phyloP scores from a whole-genome alignment of 2,113 vertebrate genomes.

The Plecotus auritus region DNA sequence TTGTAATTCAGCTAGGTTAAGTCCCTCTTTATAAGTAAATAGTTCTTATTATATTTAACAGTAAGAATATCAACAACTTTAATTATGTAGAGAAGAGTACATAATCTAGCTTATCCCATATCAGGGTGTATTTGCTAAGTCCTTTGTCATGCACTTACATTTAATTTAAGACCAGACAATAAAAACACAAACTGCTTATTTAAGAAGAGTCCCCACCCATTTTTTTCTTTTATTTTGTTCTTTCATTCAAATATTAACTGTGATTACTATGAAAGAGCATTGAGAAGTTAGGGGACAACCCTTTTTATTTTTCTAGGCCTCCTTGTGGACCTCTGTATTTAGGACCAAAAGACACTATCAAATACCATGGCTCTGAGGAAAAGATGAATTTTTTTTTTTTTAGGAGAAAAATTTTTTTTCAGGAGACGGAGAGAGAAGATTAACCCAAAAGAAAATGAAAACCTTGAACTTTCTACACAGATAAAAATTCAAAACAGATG shows the following conservation, averaged over 20 bases:
- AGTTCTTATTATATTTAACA: neutral
- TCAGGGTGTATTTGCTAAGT: neutral
- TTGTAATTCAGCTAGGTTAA: neutral
- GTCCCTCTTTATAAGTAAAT: neutral
- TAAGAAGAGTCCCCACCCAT: neutral
- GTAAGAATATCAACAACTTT: conserved; percentile 20
- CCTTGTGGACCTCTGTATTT: neutral
- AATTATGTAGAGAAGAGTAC: neutral
- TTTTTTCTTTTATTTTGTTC: conserved; percentile 35
- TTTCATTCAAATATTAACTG: conserved; percentile 31
- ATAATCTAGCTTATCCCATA: neutral
- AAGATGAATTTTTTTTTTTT: neutral
- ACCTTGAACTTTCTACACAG: conserved; percentile 2
- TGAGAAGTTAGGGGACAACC: neutral
- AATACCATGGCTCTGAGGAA: neutral
- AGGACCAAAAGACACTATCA: neutral
- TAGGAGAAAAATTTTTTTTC: neutral
- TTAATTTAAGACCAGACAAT: conserved; percentile 47
- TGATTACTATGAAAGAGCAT: neutral
- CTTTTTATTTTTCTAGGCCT: neutral
- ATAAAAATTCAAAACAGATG: conserved; percentile 44
- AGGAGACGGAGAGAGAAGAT: neutral
- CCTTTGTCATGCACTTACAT: conserved; percentile 23
- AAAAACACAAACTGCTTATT: neutral
- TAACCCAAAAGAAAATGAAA: neutral